A percentile compares a stretch with the other conserved stretches of the same genome.
These are phyloP conservation scores for Brachyhypopomus occidentalis DNA, from an alignment of 2,113 vertebrate genomes.

Conservation along the genomic window DNA sequence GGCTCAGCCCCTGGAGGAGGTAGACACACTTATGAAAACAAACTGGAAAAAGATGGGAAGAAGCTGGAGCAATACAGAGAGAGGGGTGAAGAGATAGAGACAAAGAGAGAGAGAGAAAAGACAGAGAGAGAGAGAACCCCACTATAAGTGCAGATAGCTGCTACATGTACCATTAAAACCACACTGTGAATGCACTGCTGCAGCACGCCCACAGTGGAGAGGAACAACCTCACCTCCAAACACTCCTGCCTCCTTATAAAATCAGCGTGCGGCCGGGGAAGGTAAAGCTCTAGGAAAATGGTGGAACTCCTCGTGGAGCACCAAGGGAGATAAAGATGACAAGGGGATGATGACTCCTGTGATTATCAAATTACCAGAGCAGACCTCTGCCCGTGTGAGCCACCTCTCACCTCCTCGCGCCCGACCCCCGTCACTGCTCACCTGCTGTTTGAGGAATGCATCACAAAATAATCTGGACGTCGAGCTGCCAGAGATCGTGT, in stretches of 20 bases:
- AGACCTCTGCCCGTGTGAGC: background rate
- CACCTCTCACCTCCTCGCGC: too few relatives aligned
- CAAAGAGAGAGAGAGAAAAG: background rate
- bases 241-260: background rate
- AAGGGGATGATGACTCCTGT: background rate
- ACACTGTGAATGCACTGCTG: background rate
- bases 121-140: background rate
- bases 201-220: background rate
- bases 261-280: background rate
- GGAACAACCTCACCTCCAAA: background rate
- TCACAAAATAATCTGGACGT: background rate
- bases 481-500: background rate
- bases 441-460: background rate
- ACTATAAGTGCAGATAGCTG: background rate
- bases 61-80: background rate
- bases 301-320: background rate
- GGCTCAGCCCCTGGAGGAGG: background rate
- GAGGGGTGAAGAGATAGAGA: background rate
- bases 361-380: background rate
- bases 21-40: conserved; percentile 2
- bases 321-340: background rate
- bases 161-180: background rate
- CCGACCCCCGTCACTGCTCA: too few relatives aligned
- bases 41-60: background rate
- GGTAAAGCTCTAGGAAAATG: background rate